Conservation (phyloP, 2,113 vertebrate genomes). For the Zosterops japonicus region DNA sequence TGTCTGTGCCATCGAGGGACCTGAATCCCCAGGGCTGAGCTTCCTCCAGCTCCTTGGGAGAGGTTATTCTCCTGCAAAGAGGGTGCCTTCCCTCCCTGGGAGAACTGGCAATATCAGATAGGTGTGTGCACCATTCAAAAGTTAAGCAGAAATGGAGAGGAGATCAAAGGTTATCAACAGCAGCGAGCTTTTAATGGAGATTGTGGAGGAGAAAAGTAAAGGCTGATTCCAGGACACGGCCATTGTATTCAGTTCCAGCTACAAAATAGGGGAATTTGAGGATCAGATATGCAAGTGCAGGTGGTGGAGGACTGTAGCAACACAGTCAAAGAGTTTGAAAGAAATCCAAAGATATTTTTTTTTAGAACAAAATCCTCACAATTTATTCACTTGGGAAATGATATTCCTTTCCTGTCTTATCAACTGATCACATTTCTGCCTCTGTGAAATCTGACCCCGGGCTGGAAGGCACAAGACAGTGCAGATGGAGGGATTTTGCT, state of each 20-base stretch:
- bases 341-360: neutral
- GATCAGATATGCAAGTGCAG: conserved; percentile 17
- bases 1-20: neutral
- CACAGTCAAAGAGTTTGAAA: conserved; percentile 37
- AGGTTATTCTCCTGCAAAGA: neutral
- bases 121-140: neutral
- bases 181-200: neutral
- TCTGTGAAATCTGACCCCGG: neutral
- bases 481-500: neutral
- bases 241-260: neutral
- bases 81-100: neutral
- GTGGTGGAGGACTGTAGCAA: neutral
- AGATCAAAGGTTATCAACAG: conserved; percentile 52
- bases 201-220: neutral
- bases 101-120: neutral
- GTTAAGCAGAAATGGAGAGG: neutral
- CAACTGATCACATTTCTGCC: neutral
- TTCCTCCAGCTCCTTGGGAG: neutral
- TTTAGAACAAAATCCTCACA: neutral
- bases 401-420: conserved; percentile 37
- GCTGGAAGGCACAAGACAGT: neutral
- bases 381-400: conserved; percentile 24
- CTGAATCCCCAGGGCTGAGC: neutral
- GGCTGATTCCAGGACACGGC: neutral
- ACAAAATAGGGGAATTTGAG: conserved; percentile 8